A percentile compares a stretch with the other conserved stretches of the same genome.
These are phyloP conservation scores for Botia almorhae DNA, from an alignment of 2,797 vertebrate species.

Conservation along the genomic window DNA sequence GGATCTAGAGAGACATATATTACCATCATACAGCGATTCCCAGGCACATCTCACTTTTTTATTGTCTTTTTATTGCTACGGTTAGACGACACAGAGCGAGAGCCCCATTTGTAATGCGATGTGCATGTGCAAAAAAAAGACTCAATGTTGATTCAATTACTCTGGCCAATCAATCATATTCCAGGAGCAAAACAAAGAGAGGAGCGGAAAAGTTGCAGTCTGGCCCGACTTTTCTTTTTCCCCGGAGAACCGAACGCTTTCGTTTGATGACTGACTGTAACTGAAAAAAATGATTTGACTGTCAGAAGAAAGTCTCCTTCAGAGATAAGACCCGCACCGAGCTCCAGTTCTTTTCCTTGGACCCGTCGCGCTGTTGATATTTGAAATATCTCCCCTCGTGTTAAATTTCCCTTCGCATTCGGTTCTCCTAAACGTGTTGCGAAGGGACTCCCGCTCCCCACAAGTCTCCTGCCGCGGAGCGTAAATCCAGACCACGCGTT, in stretches of 20 bases:
- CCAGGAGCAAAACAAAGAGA: constrained; percentile 49
- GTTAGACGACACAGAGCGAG: constrained; percentile 41
- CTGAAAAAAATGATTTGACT: constrained; percentile 32
- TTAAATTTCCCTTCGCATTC: constrained; percentile 29
- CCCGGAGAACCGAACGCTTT: constrained; percentile 46
- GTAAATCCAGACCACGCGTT: constrained; percentile 67
- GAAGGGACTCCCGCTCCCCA: constrained; percentile 39
- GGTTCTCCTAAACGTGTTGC: constrained; percentile 1
- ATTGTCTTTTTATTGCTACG: constrained; percentile 60
- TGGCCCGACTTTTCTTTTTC: constrained; percentile 32
- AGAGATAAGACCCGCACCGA: constrained; percentile 46
- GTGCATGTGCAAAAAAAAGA: constrained; percentile 54
- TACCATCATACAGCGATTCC: constrained; percentile 41
- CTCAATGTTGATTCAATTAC: constrained; percentile 59
- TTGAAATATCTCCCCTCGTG: constrained; percentile 27
- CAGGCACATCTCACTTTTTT: constrained; percentile 54
- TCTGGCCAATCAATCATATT: constrained; percentile 53
- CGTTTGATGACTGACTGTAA: constrained; percentile 46
- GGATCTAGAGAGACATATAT: constrained; percentile 46
- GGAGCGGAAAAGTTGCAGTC: constrained; percentile 39
- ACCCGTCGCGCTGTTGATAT: constrained; percentile 16
- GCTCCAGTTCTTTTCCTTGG: constrained; percentile 41
- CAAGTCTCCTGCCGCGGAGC: constrained; percentile 52
- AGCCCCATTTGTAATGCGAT: constrained; percentile 50
- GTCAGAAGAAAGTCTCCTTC: constrained; percentile 24